Evolutionary conservation across 2,113 vertebrate genomes (phyloP), one percentile per base, ranked within the genome.

Genomic region (Ondatra zibethicus): DNA sequence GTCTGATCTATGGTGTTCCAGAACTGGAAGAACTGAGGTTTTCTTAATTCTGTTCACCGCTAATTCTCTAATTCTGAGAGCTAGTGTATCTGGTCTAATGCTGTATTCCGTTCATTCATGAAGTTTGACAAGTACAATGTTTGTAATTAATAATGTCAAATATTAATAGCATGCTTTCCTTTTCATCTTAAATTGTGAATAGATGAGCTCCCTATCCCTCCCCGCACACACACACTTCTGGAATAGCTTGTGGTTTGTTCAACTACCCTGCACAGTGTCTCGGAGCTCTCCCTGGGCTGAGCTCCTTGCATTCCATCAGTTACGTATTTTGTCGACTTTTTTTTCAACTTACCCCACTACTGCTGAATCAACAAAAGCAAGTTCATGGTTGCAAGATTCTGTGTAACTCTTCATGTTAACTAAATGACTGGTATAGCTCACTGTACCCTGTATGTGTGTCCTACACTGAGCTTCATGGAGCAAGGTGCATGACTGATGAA

Each of bases 371-470:
- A 2, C 23, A 33, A 42, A 52, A 5, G 6, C 3, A 50, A n/a
- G 13, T 42, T 73, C 61, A 12, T 27, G 23, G 19, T 12, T 21
- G 0, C 1, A 70, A 9, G 31, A n/a, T 73, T 19, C 39, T 55
- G 4, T 12, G 0, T 12, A 3, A 8, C 55, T 39, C 0, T 39
- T 9, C 2, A 11, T 29, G 61, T 11, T 42, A 21, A 21, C 7
- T 1, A 78, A 27, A 1, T 77, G 19, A 31, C 9, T 10, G 11
- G 3, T 21, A 19, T 0, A 31, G 39, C 21, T 76, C 11, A 58
- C 33, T 81, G 33, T n/a, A n/a, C 36, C 52, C 5, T n/a, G 33
- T 23, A 21, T 82, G 65, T 11, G 39, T 70, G 52, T 9, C 16
- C 0, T 21, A 31, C n/a, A 47, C 2, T 89, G 7, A 92, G 9